These are phyloP conservation scores for Netelia fuscicornis DNA, from an alignment of 2,888 invertebrate species.

Conservation along the genomic window DNA sequence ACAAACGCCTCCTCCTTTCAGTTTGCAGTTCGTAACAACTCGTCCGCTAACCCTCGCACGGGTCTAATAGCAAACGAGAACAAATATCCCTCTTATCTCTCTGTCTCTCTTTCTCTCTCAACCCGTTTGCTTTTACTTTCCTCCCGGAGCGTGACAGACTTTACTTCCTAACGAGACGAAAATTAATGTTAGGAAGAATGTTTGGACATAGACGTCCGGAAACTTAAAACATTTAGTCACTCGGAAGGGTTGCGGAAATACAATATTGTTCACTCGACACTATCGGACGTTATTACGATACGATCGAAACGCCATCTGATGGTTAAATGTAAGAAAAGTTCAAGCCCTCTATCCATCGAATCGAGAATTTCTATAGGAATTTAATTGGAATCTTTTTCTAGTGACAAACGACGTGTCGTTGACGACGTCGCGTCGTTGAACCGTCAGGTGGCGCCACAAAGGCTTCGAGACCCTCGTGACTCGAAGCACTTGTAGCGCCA, in stretches of 20 bases:
- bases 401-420: neutral
- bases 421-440: too few species aligned
- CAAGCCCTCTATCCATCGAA: too few species aligned
- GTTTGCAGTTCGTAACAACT: slow-evolving; percentile 47
- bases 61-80: slow-evolving; percentile 53
- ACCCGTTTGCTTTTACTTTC: slow-evolving; percentile 23
- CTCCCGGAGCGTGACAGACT: slow-evolving; percentile 15
- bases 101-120: slow-evolving; percentile 2
- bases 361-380: neutral
- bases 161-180: slow-evolving; percentile 53
- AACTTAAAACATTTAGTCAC: slow-evolving; percentile 5
- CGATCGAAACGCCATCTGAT: neutral
- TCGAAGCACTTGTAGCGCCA: neutral
- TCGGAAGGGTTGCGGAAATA: neutral
- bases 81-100: slow-evolving; percentile 54
- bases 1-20: slow-evolving; percentile 64
- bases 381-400: neutral
- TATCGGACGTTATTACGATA: neutral
- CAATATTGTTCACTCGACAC: neutral
- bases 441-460: neutral
- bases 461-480: neutral
- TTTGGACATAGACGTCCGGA: slow-evolving; percentile 19
- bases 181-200: slow-evolving; percentile 39
- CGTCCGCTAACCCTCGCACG: slow-evolving; percentile 11
- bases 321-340: too few species aligned